phyloP scores from a whole-genome alignment of 2,888 invertebrate genomes.

The Peribatodes rhomboidaria region DNA sequence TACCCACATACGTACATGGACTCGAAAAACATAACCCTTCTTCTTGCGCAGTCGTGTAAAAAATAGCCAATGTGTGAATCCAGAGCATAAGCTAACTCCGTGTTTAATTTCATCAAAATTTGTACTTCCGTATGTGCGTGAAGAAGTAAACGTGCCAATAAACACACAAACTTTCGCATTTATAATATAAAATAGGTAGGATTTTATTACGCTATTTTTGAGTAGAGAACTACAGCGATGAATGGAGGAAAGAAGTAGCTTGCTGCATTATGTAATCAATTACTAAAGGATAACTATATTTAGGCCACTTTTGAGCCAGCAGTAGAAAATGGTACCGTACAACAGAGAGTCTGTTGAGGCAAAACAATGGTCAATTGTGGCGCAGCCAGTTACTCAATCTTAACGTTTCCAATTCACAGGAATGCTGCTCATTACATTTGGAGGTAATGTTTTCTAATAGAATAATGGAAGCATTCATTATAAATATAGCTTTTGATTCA shows the following conservation, averaged over 20 bases:
- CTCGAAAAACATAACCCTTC: too few species aligned
- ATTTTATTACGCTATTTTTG: neutral
- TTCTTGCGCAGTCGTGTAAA: too few species aligned
- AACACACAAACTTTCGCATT: too few species aligned
- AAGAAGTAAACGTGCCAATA: too few species aligned
- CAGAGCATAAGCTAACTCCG: too few species aligned
- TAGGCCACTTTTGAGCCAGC: slow-evolving; percentile 16
- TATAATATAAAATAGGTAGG: too few species aligned
- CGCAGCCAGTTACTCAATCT: slow-evolving; percentile 15
- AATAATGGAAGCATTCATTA: slow-evolving; percentile 4
- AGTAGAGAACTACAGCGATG: neutral
- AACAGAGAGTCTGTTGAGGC: slow-evolving; percentile 23
- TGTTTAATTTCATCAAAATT: too few species aligned
- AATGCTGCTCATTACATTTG: slow-evolving; percentile 10
- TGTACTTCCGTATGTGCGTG: too few species aligned
- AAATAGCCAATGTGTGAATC: too few species aligned
- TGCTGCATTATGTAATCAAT: neutral
- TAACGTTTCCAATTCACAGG: slow-evolving; percentile 6
- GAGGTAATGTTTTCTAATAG: neutral
- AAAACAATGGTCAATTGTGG: slow-evolving; percentile 29
- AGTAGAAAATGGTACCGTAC: slow-evolving; percentile 17
- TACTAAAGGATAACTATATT: slow-evolving; percentile 5
- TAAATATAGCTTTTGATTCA: neutral
- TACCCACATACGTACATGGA: too few species aligned
- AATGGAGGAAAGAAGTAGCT: neutral